Evolutionary conservation across 35 echinoderm and acorn worm genomes (phyloP), one percentile per base, ranked within the genome.

Genomic region (Ophioderma brevispina): DNA sequence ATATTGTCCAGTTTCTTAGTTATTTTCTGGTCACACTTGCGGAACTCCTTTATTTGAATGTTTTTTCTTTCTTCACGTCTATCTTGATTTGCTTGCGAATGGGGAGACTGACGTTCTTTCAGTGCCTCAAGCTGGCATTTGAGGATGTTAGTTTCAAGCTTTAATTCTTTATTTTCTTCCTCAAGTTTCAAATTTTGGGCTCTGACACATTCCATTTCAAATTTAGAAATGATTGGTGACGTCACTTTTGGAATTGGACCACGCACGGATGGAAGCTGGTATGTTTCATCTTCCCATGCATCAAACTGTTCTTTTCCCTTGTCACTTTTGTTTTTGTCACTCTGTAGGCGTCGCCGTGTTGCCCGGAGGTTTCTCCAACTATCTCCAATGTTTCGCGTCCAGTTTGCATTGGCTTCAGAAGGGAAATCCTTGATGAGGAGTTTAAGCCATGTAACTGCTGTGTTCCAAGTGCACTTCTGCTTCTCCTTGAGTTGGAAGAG

Each of bases 291-390:
- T 25, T 70, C 59, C 59, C 59, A 70, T 3, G 59, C 10, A 4
- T 3, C 1, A 30, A 70, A 25, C 15, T 18, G 10, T 6, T 70
- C n/a, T 30, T 25, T 70, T 3, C 5, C 4, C n/a, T 70, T 25
- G 31, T 78, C 76, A 78, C 31, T 78, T 78, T 78, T 78, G 76
- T 78, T 78, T 78, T 78, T 78, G 76, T 78, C 76, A 78, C 76
- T 78, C 11, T 78, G 76, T 1, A 78, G 31, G 28, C 59, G 59
- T 70, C 59, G 59, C n/a, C 28, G 1, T 6, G 10, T 25, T 25
- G 2, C 2, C 15, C 4, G 18, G 33, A 34, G 15, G 10, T 70
- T 70, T 70, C n/a, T 30, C 59, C 59, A 70, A 3, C 28, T 18
- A 25, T 70, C 15, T 30, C 1, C 1, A 2, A 70, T 70, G 28